A percentile compares a stretch with the other conserved stretches of the same genome.
These are phyloP conservation scores for Loripinus fragilis DNA, from an alignment of 2,888 invertebrate genomes.

Conservation along the genomic window DNA sequence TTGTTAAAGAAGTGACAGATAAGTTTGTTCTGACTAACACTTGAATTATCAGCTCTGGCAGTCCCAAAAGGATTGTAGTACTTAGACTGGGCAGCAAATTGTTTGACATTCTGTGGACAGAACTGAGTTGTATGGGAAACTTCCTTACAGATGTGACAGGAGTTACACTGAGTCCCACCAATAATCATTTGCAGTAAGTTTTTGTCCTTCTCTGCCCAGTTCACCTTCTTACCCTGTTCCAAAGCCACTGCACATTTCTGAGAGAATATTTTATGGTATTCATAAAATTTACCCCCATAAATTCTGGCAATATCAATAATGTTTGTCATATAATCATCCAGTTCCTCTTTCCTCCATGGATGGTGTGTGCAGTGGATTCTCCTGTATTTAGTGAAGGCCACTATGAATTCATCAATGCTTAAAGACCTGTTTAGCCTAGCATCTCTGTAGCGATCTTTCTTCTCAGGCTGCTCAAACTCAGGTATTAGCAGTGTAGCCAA, in stretches of 20 bases:
- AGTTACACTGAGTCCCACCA: not conserved
- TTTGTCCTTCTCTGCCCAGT: conserved; percentile 10
- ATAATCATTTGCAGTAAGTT: conserved; percentile 1
- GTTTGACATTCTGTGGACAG: not conserved
- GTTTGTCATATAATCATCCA: not conserved
- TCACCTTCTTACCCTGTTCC: not conserved
- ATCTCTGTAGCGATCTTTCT: conserved; percentile 2
- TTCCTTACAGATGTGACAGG: not conserved
- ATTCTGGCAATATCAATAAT: not conserved
- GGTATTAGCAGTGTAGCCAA: not conserved
- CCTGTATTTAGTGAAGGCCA: not conserved
- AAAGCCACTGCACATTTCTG: conserved; percentile 7
- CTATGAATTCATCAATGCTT: not conserved
- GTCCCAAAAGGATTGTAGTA: not conserved
- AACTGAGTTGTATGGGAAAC: not conserved
- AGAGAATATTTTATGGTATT: not conserved
- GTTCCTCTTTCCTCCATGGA: conserved; percentile 1
- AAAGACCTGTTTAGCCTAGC: not conserved
- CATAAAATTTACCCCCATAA: conserved; percentile 3
- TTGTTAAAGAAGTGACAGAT: conserved; percentile 5
- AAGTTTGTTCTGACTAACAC: not conserved
- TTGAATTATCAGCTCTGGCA: not conserved
- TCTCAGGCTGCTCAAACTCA: not conserved
- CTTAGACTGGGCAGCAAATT: not conserved
- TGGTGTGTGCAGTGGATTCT: not conserved